Conservation (phyloP, 1,140 invertebrate species). For the Hylyphantes graminicola region DNA sequence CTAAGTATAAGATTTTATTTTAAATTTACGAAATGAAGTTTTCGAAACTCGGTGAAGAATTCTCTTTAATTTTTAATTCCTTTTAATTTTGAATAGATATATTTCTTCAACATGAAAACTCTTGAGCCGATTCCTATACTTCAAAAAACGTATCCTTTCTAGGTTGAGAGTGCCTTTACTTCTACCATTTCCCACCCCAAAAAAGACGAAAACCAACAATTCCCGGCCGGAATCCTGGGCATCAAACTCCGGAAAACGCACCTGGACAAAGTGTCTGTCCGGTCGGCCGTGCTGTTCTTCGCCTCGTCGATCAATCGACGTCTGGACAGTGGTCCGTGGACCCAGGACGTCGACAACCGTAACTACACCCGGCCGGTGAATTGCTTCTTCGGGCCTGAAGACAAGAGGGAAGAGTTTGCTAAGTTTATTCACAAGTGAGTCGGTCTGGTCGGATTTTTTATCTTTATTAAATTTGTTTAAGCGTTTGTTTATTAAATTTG, state of each 20-base stretch:
- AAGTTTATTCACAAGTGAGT: slow-evolving; percentile 27
- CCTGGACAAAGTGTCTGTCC: slow-evolving; percentile 11
- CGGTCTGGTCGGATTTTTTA: background rate
- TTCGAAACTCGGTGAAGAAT: no score
- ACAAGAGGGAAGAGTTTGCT: slow-evolving; percentile 42
- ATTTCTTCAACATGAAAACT: no score
- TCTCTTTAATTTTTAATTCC: no score
- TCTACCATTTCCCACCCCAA: background rate
- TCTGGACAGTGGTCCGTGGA: slow-evolving; percentile 21
- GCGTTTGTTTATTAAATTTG: no score
- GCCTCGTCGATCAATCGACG: slow-evolving; percentile 2
- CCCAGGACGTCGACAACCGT: slow-evolving; percentile 12
- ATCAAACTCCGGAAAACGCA: slow-evolving; percentile 5
- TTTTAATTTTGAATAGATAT: no score
- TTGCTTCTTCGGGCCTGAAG: slow-evolving; percentile 46
- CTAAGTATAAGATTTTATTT: no score
- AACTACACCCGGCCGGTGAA: slow-evolving; percentile 34
- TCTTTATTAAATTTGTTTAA: no score
- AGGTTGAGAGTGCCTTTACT: slow-evolving; percentile 54
- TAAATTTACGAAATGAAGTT: no score
- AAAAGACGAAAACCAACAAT: background rate
- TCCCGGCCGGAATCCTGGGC: slow-evolving; percentile 37
- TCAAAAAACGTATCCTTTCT: background rate
- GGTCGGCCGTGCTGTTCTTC: slow-evolving; percentile 26
- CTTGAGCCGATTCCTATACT: no score